Evolutionary conservation across 2,113 vertebrate genomes (phyloP).

Genomic region (Datnioides undecimradiatus): DNA sequence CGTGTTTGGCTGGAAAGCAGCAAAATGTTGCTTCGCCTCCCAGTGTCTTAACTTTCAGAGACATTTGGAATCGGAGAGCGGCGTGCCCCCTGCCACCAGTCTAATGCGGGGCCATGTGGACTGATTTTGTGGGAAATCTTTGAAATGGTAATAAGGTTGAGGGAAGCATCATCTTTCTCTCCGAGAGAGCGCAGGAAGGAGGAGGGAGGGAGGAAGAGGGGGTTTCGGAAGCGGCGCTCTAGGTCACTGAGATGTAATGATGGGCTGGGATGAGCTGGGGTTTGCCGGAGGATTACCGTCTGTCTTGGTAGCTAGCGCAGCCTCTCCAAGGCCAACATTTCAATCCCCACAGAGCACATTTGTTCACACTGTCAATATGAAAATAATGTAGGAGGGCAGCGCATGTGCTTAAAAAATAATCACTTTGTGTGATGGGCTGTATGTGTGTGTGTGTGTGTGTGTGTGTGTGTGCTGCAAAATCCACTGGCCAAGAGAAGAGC

Average conservation of each 20-base stretch:
- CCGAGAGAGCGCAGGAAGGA: slow-evolving; percentile 10
- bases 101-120: slow-evolving; percentile 58
- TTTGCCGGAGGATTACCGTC: slow-evolving; percentile 77
- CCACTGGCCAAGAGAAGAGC: slow-evolving; percentile 29
- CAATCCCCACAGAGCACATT: slow-evolving; percentile 69
- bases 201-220: not conserved
- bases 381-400: slow-evolving; percentile 56
- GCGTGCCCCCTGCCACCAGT: slow-evolving; percentile 37
- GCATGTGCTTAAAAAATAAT: slow-evolving; percentile 36
- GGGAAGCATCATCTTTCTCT: slow-evolving; percentile 55
- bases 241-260: slow-evolving; percentile 75
- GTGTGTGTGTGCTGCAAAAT: slow-evolving; percentile 20
- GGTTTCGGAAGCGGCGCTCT: slow-evolving; percentile 45
- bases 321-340: slow-evolving; percentile 64
- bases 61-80: slow-evolving; percentile 49
- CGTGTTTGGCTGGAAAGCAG: slow-evolving; percentile 41
- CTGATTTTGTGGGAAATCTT: slow-evolving; percentile 74
- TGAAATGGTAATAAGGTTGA: slow-evolving; percentile 77
- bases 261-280: slow-evolving; percentile 70
- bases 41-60: slow-evolving; percentile 66
- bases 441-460: slow-evolving; percentile 20
- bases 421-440: slow-evolving; percentile 1
- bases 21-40: slow-evolving; percentile 50
- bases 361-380: slow-evolving; percentile 54
- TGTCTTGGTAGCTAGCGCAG: slow-evolving; percentile 55